Evolutionary conservation across 2,113 vertebrate species (phyloP), one percentile per base, ranked within the genome.

Genomic region (Festucalex cinctus): DNA sequence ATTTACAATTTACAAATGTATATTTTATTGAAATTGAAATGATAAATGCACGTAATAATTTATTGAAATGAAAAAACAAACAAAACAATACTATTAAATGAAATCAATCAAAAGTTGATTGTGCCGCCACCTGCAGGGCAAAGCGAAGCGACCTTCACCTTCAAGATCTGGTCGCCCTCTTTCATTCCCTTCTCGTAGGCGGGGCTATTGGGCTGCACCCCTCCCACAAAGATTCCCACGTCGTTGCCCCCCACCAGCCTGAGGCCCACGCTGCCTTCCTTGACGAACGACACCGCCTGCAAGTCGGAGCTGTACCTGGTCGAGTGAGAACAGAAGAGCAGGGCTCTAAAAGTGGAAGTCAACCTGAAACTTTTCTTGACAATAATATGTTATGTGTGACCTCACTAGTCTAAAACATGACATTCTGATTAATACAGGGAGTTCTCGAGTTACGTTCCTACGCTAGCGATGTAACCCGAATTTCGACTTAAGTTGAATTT

Each of bases 141-240:
- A 26, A 6, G 24, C 5, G 14, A 32, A 13, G 36, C 35, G 2
- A 17, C 37, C 37, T 58, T 78, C 85, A 98, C 97, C 94, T 97
- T 91, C 73, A 99, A 88, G 71, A 99, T 96, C 90, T 99, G 94
- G 69, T 99, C 96, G 0, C 97, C 97, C 70, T 95, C 94, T 66
- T 28, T 88, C 86, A 99, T 80, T 0, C 95, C 96, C 79, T 95
- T 90, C 7, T 69, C 73, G 0, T 93, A 92, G 0, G 96, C 96
- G 0, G 93, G 93, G 81, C 97, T 98, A 71, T 94, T 94, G 1
- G 93, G 93, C 78, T 98, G 96, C 71, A 98, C 94, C 0, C 93
- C 90, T 0, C 95, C 93, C 9, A 98, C 95, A 3, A 99, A 98
- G 88, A 98, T 98, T 32, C 97, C 97, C 2, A 96, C 93, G 0